These are phyloP conservation scores for Meles meles DNA, from an alignment of 2,113 vertebrate species.

Conservation along the genomic window DNA sequence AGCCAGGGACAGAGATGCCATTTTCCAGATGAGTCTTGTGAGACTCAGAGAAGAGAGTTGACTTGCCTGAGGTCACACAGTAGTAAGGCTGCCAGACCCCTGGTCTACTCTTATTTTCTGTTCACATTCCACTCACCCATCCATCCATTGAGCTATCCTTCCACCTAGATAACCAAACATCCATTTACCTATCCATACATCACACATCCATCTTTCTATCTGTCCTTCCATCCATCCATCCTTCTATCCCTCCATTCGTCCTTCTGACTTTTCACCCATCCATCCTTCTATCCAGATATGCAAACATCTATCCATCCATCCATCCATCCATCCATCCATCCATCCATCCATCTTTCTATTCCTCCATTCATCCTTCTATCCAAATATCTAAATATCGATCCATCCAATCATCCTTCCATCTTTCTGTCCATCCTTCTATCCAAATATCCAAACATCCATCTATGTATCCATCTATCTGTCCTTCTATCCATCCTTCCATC, in stretches of 20 bases:
- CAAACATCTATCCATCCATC: background rate
- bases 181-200: background rate
- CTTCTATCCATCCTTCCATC: fast-evolving
- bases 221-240: fast-evolving
- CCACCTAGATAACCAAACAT: background rate
- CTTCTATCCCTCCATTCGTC: fast-evolving
- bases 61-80: background rate
- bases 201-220: fast-evolving
- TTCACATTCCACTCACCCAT: too few species aligned
- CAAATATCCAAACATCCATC: background rate
- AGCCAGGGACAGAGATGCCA: background rate
- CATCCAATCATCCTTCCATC: too few species aligned
- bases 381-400: background rate
- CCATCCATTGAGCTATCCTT: background rate
- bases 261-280: fast-evolving
- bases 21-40: background rate
- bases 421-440: background rate
- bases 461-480: background rate
- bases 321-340: fast-evolving
- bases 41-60: background rate
- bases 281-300: background rate
- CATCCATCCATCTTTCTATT: background rate
- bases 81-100: background rate
- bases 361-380: background rate
- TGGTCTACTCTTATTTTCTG: background rate